Conservation (phyloP, 2,797 vertebrate genomes). For the Chaetophractus vellerosus region DNA sequence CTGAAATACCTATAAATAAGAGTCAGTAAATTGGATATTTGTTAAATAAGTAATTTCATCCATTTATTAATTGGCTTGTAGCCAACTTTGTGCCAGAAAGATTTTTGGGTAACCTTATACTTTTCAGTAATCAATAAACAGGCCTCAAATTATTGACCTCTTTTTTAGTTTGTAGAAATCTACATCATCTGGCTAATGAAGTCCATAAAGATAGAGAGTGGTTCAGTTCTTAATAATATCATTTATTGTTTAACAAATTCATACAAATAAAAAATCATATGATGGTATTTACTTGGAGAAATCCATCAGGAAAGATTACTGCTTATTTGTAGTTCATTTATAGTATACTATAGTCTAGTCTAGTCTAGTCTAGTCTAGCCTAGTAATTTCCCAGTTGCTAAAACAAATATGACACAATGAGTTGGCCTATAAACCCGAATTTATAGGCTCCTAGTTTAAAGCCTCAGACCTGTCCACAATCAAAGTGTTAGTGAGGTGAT, state of each 20-base stretch:
- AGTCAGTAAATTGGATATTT: background rate
- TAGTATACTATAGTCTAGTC: no score
- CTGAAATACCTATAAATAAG: background rate
- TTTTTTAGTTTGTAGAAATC: background rate
- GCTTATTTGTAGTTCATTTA: background rate
- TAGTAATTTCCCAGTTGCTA: no score
- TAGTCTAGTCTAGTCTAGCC: no score
- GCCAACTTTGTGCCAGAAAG: background rate
- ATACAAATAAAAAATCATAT: background rate
- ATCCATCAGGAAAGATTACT: background rate
- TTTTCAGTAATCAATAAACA: conserved; percentile 15
- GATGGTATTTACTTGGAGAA: conserved; percentile 14
- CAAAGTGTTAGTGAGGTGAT: no score
- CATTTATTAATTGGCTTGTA: background rate
- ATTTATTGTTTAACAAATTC: conserved; percentile 48
- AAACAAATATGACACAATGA: no score
- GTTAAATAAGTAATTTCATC: background rate
- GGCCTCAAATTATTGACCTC: background rate
- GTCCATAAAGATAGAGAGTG: background rate
- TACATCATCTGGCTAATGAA: background rate
- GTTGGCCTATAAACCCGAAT: no score
- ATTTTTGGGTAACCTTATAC: conserved; percentile 6
- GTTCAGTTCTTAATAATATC: background rate
- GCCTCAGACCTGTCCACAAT: no score
- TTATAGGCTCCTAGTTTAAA: no score